phyloP scores from a whole-genome alignment of 2,797 vertebrate genomes.

The Acanthornis magna region DNA sequence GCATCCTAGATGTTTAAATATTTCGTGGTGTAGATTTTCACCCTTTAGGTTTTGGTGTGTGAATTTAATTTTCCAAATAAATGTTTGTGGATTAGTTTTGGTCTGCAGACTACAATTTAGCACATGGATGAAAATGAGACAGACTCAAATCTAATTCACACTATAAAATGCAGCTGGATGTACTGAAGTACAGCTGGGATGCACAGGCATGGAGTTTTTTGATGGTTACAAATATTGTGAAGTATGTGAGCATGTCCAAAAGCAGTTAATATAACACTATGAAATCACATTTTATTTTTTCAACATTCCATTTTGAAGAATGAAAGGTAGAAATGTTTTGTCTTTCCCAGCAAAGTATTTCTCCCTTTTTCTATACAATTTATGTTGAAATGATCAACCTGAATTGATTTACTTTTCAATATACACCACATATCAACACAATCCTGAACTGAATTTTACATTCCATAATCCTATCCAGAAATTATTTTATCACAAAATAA shows the following conservation, averaged over 20 bases:
- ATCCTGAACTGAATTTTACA: not conserved
- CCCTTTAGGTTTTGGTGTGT: not conserved
- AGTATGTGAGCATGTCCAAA: slow-evolving; percentile 7
- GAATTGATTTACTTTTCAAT: not conserved
- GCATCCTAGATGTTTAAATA: not conserved
- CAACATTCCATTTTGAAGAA: not conserved
- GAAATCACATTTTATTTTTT: not conserved
- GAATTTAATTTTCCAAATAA: slow-evolving; percentile 46
- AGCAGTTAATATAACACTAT: not conserved
- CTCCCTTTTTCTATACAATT: not conserved
- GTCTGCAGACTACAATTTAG: slow-evolving; percentile 46
- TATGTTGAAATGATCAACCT: not conserved
- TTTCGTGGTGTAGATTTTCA: not conserved
- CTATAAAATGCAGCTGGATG: slow-evolving; percentile 36
- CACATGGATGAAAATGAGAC: slow-evolving; percentile 42
- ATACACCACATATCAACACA: not conserved
- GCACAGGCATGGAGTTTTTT: not conserved
- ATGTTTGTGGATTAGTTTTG: slow-evolving; percentile 43
- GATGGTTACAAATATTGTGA: not conserved
- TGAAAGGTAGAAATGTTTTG: not conserved
- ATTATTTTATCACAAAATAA: not conserved
- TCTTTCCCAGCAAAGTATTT: not conserved
- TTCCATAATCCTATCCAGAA: not conserved
- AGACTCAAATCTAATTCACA: slow-evolving; percentile 34
- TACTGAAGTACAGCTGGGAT: slow-evolving; percentile 18